phyloP scores from a whole-genome alignment of 53 echinoderm and acorn worm genomes.

The Antedon mediterranea region DNA sequence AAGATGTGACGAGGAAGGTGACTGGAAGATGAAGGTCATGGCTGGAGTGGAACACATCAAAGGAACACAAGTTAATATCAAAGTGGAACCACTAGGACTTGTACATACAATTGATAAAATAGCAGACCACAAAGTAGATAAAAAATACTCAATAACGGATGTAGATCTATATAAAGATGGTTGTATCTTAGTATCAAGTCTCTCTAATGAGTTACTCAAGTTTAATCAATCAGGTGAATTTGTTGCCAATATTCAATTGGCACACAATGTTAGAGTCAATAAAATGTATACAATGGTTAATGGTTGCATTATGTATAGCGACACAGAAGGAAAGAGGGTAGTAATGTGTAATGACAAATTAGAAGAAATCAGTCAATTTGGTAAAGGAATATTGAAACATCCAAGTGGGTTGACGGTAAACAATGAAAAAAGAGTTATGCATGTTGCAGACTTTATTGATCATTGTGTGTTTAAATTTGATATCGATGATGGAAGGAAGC shows the following conservation, averaged over 20 bases:
- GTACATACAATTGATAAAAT: neutral
- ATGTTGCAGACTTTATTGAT: neutral
- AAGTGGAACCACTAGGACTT: neutral
- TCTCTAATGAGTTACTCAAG: neutral
- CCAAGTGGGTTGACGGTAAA: neutral
- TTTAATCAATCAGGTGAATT: neutral
- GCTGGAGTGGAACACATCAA: neutral
- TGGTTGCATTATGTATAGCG: neutral
- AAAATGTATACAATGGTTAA: neutral
- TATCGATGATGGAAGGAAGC: neutral
- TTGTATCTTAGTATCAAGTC: neutral
- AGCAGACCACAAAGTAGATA: neutral
- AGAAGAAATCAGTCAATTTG: neutral
- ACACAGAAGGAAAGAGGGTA: neutral
- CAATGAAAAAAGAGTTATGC: neutral
- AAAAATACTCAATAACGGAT: neutral
- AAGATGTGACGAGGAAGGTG: neutral
- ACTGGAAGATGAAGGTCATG: neutral
- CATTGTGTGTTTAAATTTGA: neutral
- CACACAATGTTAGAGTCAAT: neutral
- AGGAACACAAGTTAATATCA: neutral
- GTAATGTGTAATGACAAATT: neutral
- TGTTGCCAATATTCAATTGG: neutral
- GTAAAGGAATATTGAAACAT: neutral
- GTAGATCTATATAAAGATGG: neutral